Evolutionary conservation across 1,140 invertebrate species (phyloP).

Genomic region (Micrasema longulum): DNA sequence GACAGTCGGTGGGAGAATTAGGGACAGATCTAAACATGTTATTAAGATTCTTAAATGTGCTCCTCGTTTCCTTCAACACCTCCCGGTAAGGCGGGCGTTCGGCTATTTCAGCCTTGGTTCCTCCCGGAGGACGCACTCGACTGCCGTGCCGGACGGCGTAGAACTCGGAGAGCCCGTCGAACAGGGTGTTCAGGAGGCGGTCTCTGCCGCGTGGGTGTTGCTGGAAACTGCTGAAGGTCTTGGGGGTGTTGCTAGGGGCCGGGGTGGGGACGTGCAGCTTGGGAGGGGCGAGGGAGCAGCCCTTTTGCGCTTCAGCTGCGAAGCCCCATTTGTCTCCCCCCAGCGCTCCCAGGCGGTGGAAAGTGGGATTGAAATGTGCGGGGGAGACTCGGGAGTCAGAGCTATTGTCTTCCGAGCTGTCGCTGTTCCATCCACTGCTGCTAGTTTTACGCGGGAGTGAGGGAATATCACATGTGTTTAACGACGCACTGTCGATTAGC

Average conservation of each 20-base stretch:
- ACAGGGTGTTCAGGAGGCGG: slow-evolving; percentile 76
- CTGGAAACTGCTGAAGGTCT: slow-evolving; percentile 43
- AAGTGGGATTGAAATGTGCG: slow-evolving; percentile 59
- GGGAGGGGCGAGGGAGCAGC: slow-evolving; percentile 58
- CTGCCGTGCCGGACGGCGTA: slow-evolving; percentile 75
- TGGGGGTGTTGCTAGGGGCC: slow-evolving; percentile 9
- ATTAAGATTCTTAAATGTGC: slow-evolving; percentile 62
- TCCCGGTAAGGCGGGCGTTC: slow-evolving; percentile 50
- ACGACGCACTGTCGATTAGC: slow-evolving; percentile 21
- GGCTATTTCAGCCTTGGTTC: slow-evolving; percentile 58
- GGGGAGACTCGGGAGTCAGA: slow-evolving; percentile 32
- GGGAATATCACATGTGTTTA: slow-evolving; percentile 34
- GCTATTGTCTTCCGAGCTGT: slow-evolving; percentile 39
- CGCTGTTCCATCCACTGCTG: slow-evolving; percentile 31
- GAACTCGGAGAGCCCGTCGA: slow-evolving; percentile 87
- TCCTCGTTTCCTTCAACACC: slow-evolving; percentile 64
- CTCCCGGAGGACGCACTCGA: slow-evolving; percentile 58
- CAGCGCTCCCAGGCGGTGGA: slow-evolving; percentile 67
- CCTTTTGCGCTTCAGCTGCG: slow-evolving; percentile 75
- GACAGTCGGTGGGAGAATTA: slow-evolving; percentile 17
- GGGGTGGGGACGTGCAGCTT: slow-evolving; percentile 20
- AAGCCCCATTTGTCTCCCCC: slow-evolving; percentile 80
- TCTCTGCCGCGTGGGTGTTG: slow-evolving; percentile 58
- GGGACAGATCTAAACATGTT: slow-evolving; percentile 54
- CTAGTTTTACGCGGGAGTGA: slow-evolving; percentile 15